Evolutionary conservation across 1,140 invertebrate species (phyloP).

Genomic region (Pteromalus puparum): DNA sequence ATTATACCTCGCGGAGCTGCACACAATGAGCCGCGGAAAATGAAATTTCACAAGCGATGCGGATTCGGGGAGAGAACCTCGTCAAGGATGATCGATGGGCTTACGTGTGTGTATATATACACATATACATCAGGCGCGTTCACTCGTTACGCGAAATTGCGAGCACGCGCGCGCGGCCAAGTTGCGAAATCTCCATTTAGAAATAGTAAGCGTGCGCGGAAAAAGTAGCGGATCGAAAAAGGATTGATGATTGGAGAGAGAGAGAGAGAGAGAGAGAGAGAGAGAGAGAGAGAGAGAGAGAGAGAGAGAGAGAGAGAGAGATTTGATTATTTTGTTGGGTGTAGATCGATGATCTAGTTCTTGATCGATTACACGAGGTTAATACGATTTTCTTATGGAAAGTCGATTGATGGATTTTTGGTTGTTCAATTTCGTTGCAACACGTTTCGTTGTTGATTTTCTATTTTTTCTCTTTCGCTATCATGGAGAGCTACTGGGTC

Average conservation of each 20-base stretch:
- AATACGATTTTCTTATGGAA: conserved; percentile 9
- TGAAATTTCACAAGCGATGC: conserved; percentile 14
- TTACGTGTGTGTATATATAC: neutral
- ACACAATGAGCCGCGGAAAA: neutral
- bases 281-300: too few relatives aligned
- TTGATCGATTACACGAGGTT: conserved; percentile 17
- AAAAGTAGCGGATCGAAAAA: conserved; percentile 19
- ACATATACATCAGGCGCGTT: neutral
- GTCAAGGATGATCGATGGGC: conserved; percentile 35
- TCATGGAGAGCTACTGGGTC: too few relatives aligned
- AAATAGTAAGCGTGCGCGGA: neutral
- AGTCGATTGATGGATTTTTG: conserved; percentile 2
- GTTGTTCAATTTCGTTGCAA: neutral
- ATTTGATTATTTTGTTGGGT: conserved; percentile 23
- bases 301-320: neutral
- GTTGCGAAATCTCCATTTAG: conserved; percentile 30
- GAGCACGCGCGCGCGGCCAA: neutral
- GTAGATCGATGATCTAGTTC: conserved; percentile 30
- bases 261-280: too few relatives aligned
- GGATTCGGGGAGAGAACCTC: conserved; percentile 7
- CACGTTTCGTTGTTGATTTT: neutral
- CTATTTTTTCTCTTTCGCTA: too few relatives aligned
- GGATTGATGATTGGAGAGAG: conserved; percentile 17
- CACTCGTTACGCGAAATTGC: conserved; percentile 26
- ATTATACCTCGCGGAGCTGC: neutral